phyloP scores from a whole-genome alignment of 2,888 invertebrate genomes.

The Parnassius apollo region DNA sequence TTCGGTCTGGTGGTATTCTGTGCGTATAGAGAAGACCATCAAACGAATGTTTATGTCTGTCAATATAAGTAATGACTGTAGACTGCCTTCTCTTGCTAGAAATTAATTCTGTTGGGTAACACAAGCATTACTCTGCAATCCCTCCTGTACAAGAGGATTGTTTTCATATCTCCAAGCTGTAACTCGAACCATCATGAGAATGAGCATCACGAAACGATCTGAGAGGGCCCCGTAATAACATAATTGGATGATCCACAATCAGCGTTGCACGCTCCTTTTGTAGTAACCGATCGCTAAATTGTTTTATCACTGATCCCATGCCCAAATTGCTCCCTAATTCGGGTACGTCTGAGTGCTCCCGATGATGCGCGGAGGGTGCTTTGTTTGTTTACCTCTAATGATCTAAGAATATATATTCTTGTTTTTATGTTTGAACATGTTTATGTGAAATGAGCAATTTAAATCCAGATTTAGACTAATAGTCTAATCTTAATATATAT shows the following conservation, averaged over 20 bases:
- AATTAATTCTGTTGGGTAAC: no score
- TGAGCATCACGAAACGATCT: conserved; percentile 6
- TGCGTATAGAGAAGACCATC: no score
- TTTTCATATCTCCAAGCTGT: not conserved
- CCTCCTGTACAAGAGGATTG: not conserved
- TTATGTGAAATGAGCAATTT: no score
- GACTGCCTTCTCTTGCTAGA: no score
- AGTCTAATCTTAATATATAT: no score
- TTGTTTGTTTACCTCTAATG: conserved; percentile 14
- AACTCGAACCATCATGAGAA: not conserved
- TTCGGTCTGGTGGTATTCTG: no score
- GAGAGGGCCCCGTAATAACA: conserved; percentile 30
- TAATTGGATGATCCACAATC: conserved; percentile 36
- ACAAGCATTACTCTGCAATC: not conserved
- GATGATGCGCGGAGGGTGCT: conserved; percentile 11
- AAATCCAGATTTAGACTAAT: no score
- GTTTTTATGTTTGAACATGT: no score
- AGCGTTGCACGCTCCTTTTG: conserved; percentile 16
- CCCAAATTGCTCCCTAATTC: conserved; percentile 19
- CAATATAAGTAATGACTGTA: no score
- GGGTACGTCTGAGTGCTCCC: conserved; percentile 7
- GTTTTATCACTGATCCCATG: conserved; percentile 25
- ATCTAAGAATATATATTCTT: no score
- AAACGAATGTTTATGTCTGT: no score
- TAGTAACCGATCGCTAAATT: conserved; percentile 25